Conservation (phyloP, 2,888 invertebrate species). For the Archips crataeganus region DNA sequence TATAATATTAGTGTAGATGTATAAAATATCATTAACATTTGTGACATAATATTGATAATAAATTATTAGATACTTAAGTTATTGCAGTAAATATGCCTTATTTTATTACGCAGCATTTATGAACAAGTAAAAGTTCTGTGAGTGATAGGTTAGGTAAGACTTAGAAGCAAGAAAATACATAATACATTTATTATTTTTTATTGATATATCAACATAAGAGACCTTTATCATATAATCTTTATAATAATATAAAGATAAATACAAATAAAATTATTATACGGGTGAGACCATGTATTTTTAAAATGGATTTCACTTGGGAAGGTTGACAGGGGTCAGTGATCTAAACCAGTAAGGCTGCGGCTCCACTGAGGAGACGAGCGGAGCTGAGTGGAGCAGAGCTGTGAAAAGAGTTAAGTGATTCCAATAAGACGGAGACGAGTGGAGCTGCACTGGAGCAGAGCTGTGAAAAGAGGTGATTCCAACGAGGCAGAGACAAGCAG, state of each 20-base stretch:
- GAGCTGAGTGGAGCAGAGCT: too few species aligned
- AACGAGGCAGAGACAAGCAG: too few species aligned
- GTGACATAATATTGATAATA: background rate
- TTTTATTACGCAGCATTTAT: background rate
- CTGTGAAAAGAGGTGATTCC: too few species aligned
- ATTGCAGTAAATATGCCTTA: background rate
- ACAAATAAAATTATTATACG: constrained; percentile 81
- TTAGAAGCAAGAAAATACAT: constrained; percentile 52
- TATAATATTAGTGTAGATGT: too few species aligned
- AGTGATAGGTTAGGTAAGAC: background rate
- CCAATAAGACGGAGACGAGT: too few species aligned
- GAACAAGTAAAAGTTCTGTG: background rate
- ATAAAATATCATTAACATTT: too few species aligned
- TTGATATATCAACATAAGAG: constrained; percentile 81
- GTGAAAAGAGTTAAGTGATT: too few species aligned
- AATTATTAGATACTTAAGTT: background rate
- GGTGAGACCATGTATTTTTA: constrained; percentile 79
- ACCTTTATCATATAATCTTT: constrained; percentile 79
- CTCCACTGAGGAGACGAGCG: too few species aligned
- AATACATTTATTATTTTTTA: constrained; percentile 71
- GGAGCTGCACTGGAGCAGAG: too few species aligned
- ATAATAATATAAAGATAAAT: constrained; percentile 75
- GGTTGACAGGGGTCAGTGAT: constrained; percentile 62
- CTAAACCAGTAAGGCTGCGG: constrained; percentile 66
- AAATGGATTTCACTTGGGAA: constrained; percentile 77